Evolutionary conservation across 2,888 invertebrate species (phyloP).

Genomic region (Actias luna): DNA sequence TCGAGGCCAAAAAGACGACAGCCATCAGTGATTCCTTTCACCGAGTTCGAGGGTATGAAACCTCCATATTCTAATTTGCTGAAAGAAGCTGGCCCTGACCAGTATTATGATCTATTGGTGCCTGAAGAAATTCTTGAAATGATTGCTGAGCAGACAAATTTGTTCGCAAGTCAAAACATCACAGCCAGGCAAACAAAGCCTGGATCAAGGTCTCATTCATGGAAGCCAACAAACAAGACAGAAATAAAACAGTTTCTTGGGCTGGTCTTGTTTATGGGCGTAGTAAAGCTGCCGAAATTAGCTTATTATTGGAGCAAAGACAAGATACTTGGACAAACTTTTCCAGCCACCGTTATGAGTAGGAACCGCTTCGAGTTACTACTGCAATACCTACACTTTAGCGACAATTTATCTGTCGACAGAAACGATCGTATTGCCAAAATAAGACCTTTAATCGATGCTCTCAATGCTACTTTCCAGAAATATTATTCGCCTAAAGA

Average conservation of each 20-base stretch:
- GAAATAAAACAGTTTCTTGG: slow-evolving; percentile 38
- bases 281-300: slow-evolving; percentile 37
- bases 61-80: slow-evolving; percentile 31
- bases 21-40: too few relatives aligned
- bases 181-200: slow-evolving; percentile 31
- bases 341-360: slow-evolving; percentile 36
- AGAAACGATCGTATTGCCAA: slow-evolving; percentile 34
- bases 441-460: slow-evolving; percentile 35
- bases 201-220: slow-evolving; percentile 30
- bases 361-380: slow-evolving; percentile 37
- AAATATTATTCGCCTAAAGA: slow-evolving; percentile 35
- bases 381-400: slow-evolving; percentile 36
- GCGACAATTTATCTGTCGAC: slow-evolving; percentile 32
- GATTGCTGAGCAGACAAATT: slow-evolving; percentile 37
- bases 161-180: slow-evolving; percentile 33
- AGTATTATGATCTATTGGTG: slow-evolving; percentile 36
- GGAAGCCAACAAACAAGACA: slow-evolving; percentile 35
- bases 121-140: slow-evolving; percentile 36
- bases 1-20: slow-evolving; percentile 36
- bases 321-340: slow-evolving; percentile 35
- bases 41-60: too few relatives aligned
- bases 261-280: slow-evolving; percentile 36
- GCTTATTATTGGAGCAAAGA: slow-evolving; percentile 38
- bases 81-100: slow-evolving; percentile 33
- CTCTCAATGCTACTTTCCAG: slow-evolving; percentile 33